These are phyloP conservation scores for Gyrodactylus salaris DNA, from an alignment of 1,140 invertebrate species.

Conservation along the genomic window DNA sequence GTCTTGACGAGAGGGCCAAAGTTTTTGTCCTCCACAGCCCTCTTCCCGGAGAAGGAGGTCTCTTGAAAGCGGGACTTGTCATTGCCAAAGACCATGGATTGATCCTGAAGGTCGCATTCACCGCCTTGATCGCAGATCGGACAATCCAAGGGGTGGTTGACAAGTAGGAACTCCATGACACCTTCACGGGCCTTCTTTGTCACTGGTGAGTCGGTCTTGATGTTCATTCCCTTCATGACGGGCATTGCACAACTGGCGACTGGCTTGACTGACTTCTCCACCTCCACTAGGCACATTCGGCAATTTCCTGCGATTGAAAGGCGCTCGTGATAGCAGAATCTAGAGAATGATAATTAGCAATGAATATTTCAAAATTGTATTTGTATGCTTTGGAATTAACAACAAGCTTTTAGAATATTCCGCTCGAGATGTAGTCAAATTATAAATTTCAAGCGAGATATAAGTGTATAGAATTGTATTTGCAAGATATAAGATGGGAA, in stretches of 20 bases:
- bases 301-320: slow-evolving; percentile 78
- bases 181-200: slow-evolving; percentile 56
- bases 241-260: slow-evolving; percentile 99
- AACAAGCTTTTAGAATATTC: no score
- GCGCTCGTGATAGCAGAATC: slow-evolving; percentile 95
- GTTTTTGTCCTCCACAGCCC: slow-evolving; percentile 95
- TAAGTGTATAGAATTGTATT: no score
- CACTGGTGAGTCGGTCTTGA: slow-evolving; percentile 84
- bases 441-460: no score
- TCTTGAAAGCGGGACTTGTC: slow-evolving; percentile 72
- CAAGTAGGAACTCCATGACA: slow-evolving; percentile 91
- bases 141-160: slow-evolving; percentile 93
- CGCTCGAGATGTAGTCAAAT: no score
- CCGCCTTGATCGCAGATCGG: slow-evolving; percentile 96
- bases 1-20: slow-evolving; percentile 89
- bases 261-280: slow-evolving; percentile 70
- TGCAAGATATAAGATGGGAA: no score
- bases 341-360: no score
- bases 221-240: slow-evolving; percentile 80
- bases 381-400: no score
- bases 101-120: slow-evolving; percentile 90
- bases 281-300: slow-evolving; percentile 94
- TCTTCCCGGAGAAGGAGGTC: slow-evolving; percentile 61
- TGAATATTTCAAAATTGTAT: no score
- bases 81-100: slow-evolving; percentile 93